Evolutionary conservation across 2,888 invertebrate species (phyloP), one percentile per base, ranked within the genome.

Genomic region (Mycalesis mineus): DNA sequence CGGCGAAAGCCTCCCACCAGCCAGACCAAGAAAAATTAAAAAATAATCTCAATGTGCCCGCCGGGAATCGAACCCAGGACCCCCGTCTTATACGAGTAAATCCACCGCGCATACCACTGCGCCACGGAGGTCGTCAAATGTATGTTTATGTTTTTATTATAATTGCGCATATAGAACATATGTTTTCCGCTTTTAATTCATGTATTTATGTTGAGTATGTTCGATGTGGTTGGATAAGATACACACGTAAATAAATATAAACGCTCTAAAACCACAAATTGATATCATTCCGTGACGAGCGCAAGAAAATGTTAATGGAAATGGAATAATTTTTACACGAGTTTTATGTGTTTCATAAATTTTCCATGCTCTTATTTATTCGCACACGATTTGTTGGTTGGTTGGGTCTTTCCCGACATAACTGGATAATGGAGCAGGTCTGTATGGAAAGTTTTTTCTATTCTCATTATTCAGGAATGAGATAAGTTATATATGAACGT

Each of bases 401-500:
- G 47, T 47, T 47, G 47, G 47, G 47, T 47, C 36, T 49, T 49
- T 49, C 37, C 39, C 49, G 13, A 28, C 22, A 37, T 28, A 39
- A 22, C 3, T 22, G 9, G 28, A 5, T 37, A 31, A 1, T 47
- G 9, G 4, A 17, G 13, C 13, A 5, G 22, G 49, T 42, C 11
- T 9, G 11, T 36, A 11, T 36, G 36, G 11, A 36, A 36, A 36
- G 11, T 11, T 11, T 11, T 11, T 1, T 36, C 4, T 1, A 36
- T 36, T 36, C 1, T 2, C 9, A 36, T 36, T 36, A 22, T 9
- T 11, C 1, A 9, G 11, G 11, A 36, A 36, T 11, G 11, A 36
- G 22, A 22, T n/a, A n/a, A n/a, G n/a, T n/a, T n/a, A n/a, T n/a
- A n/a, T n/a, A n/a, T n/a, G n/a, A n/a, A n/a, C n/a, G n/a, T n/a